Evolutionary conservation across 2,888 invertebrate species (phyloP), one percentile per base, ranked within the genome.

Genomic region (Epiblema foenella): DNA sequence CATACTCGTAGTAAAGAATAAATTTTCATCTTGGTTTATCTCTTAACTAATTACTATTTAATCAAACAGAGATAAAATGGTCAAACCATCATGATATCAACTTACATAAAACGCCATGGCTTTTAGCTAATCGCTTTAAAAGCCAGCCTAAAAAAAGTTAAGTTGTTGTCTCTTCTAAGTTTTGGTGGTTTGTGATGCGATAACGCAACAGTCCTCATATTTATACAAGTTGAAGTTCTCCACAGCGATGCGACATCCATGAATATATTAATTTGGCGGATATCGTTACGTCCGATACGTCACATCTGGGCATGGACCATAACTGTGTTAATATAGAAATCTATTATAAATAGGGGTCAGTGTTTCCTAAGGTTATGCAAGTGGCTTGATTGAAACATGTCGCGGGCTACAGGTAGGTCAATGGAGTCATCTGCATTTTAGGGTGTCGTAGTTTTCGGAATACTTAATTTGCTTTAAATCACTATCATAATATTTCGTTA

Each of bases 41-140:
- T 24, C 15, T 24, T 24, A n/a, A n/a, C 2, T n/a, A 37, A 59
- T 37, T 7, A 37, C 46, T 33, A 33, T 15, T 46, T 46, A 9
- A 68, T 39, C 39, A 18, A 18, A 33, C 15, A 59, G 17, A 51
- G 20, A 54, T 54, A 29, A 12, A 54, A 42, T 59, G 58, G 42
- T 59, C 68, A 42, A 57, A 46, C 8, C 54, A 37, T 66, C 68
- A 64, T 62, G 62, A 76, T 65, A 76, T 78, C 42, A 79, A 93
- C 93, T 93, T 90, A 93, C 93, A 88, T 90, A 82, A 85, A 90
- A 92, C 82, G 90, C 90, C 93, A 93, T 93, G 93, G 93, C 93
- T 93, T 79, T 85, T 91, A 93, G 93, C 93, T 93, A 93, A 91
- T 78, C 93, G 93, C 93, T 86, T 82, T 78, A 62, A 73, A 84